Base-by-base conservation (phyloP, 1,140 invertebrate genomes). In the Eubasilissa regina region DNA sequence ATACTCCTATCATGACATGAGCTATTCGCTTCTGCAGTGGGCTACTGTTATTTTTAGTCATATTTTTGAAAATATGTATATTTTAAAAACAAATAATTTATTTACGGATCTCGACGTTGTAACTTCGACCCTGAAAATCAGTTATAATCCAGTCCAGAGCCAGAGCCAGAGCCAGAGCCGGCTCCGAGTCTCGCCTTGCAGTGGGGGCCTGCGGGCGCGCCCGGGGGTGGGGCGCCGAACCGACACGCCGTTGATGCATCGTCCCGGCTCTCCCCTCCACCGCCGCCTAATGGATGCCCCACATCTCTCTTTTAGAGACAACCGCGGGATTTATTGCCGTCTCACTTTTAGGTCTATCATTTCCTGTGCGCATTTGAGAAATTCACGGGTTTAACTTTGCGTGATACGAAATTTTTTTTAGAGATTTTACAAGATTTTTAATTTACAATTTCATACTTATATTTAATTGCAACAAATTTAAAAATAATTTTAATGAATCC, bases 311-410 rank as follows among this genome's bases (percentile, higher is more conserved):
- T 66, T 44, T 78, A 77, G 80, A 77, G 80, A 81, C 80, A 81
- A 81, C 75, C 75, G 62, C 43, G 43, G 47, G 75, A 81, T 81
- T 81, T 81, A 81, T 81, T 17, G 76, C 80, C 80, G 77, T 78
- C 76, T 81, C 77, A 60, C 80, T 81, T 79, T 75, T 35, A 74
- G 60, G 79, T 76, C 74, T 76, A 80, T 80, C 73, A 66, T 66
- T 70, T 70, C 68, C 55, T 19, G 35, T 35, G 53, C 58, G 25
- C 25, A 35, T 35, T 35, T 35, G 25, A 35, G 25, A 35, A 35
- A 35, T 35, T 35, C 25, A 1, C 25, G 25, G 25, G 1, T 35
- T 35, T 35, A 6, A 35, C 25, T 35, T 35, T 35, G 25, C 1
- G 6, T 6, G 25, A 35, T 3, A 1, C 25, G 25, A 35, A 35